These are phyloP conservation scores for Heliconius charithonia DNA, from an alignment of 2,888 invertebrate genomes.

Conservation along the genomic window DNA sequence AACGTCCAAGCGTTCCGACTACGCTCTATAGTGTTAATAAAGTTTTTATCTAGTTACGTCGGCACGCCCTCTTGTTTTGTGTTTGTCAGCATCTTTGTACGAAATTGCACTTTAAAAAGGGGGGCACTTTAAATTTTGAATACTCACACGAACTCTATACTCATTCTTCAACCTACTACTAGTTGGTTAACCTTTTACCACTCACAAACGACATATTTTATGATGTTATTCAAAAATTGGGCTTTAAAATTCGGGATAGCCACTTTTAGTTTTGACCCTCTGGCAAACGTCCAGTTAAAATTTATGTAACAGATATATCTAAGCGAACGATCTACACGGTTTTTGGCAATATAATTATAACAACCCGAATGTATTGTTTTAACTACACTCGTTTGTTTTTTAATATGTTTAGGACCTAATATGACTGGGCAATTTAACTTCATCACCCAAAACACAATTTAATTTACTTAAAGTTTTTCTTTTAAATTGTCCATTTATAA, in stretches of 20 bases:
- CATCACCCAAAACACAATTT: background rate
- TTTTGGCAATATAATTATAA: conserved; percentile 25
- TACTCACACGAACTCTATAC: too few species aligned
- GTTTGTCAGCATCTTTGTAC: too few species aligned
- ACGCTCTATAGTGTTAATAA: too few species aligned
- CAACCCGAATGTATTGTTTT: background rate
- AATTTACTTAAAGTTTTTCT: background rate
- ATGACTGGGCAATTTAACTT: too few species aligned
- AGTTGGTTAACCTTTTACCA: background rate
- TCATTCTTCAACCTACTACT: too few species aligned
- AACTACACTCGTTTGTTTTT: background rate
- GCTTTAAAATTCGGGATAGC: background rate
- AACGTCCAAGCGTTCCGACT: background rate
- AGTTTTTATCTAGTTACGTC: too few species aligned
- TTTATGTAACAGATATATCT: conserved; percentile 32
- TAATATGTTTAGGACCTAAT: background rate
- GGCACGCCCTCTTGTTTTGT: too few species aligned
- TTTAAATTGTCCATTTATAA: too few species aligned
- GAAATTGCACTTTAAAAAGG: too few species aligned
- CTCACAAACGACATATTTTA: background rate
- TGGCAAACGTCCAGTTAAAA: conserved; percentile 27
- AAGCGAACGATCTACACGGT: conserved; percentile 22
- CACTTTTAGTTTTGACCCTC: conserved; percentile 21
- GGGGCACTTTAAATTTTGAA: too few species aligned
- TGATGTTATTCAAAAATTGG: conserved; percentile 18